Evolutionary conservation across 1,140 invertebrate species (phyloP).

Genomic region (Heliconius nattereri): DNA sequence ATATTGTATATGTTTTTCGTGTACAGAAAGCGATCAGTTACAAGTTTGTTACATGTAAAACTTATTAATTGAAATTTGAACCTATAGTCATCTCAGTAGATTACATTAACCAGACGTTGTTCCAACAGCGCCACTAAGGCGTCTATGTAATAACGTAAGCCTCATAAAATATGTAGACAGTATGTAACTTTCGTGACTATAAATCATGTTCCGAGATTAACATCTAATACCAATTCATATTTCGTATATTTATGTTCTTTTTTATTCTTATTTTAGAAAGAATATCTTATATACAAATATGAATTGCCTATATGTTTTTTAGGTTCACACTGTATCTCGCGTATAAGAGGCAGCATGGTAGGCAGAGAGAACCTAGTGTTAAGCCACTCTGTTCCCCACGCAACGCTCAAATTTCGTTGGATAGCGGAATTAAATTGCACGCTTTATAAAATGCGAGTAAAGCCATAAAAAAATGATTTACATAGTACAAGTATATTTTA

Average conservation of each 20-base stretch:
- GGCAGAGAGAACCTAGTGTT: no score
- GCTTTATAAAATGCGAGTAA: no score
- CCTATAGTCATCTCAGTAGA: not conserved
- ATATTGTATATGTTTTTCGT: no score
- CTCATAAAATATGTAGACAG: slow-evolving; percentile 9
- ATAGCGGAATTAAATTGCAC: no score
- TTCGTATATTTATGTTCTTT: not conserved
- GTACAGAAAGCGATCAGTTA: no score
- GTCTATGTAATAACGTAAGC: not conserved
- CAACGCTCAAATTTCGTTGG: no score
- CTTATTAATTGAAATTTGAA: not conserved
- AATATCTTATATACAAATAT: not conserved
- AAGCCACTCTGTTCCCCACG: no score
- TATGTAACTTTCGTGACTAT: slow-evolving; percentile 3
- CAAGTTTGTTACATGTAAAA: not conserved
- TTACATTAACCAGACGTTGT: not conserved
- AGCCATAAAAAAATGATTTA: no score
- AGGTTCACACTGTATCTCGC: no score
- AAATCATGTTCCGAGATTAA: not conserved
- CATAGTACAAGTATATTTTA: no score
- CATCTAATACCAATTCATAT: not conserved
- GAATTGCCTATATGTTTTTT: no score
- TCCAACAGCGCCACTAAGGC: not conserved
- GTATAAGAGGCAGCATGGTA: no score
- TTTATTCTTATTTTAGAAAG: not conserved